Evolutionary conservation across 2,888 invertebrate species (phyloP), one percentile per base, ranked within the genome.

Genomic region (Mesochorus sp.): DNA sequence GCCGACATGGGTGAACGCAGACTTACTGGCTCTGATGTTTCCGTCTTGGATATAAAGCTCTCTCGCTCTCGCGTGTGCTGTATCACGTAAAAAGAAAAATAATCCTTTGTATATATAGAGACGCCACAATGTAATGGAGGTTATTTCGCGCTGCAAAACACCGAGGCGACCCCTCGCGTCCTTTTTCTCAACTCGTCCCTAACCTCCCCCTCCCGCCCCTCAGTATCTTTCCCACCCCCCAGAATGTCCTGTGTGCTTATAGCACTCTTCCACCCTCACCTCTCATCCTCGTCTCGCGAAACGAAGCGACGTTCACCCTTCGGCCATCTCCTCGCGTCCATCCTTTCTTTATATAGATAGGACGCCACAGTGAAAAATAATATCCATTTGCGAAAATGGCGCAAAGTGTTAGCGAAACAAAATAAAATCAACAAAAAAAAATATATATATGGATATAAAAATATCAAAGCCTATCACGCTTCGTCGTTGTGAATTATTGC

Each of bases 131-230:
- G 88, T 88, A 89, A 89, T 88, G 88, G 88, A 88, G 87, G 87
- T 86, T 87, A 89, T 88, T 88, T 89, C 87, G 88, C 87, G 86
- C 86, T 88, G 88, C 87, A 89, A 89, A 88, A 89, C 87, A 89
- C 85, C 85, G 84, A 82, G 84, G 78, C 83, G 80, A 79, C 76
- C 76, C 80, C 84, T 83, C 79, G 70, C 81, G n/a, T 79, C 37
- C 75, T 80, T 44, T 64, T 44, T 79, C 81, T 80, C 80, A 73
- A 76, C 77, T 73, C 44, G n/a, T n/a, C n/a, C n/a, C n/a, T n/a
- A n/a, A n/a, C 34, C 53, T 31, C 78, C 64, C 72, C 70, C 79
- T 31, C 12, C 10, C 66, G 62, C 79, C 80, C 73, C 71, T 37
- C n/a, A n/a, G n/a, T n/a, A n/a, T n/a, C 51, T 8, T 44, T 70